phyloP scores from a whole-genome alignment of 2,888 invertebrate species.

The Salticus scenicus region DNA sequence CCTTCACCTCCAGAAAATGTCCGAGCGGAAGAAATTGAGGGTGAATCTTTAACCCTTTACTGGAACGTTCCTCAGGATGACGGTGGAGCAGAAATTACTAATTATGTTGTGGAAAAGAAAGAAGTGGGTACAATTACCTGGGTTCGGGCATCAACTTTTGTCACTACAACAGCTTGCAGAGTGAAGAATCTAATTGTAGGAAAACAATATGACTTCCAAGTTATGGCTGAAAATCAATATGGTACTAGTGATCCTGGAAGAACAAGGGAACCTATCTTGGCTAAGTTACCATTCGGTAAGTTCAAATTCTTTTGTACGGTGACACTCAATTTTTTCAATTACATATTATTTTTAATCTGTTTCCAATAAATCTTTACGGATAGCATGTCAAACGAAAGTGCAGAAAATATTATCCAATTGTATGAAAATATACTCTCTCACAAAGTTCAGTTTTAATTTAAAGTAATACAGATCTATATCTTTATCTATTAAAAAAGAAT shows the following conservation, averaged over 20 bases:
- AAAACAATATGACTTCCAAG: constrained; percentile 96
- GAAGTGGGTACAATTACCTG: constrained; percentile 88
- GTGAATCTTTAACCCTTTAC: constrained; percentile 94
- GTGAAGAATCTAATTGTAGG: constrained; percentile 94
- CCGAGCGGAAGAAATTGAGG: constrained; percentile 94
- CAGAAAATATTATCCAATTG: too few relatives aligned
- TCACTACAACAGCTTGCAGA: constrained; percentile 90
- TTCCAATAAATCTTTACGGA: too few relatives aligned
- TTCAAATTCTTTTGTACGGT: constrained; percentile 27
- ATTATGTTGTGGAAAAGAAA: constrained; percentile 96
- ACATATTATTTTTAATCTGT: too few relatives aligned
- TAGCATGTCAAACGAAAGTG: too few relatives aligned
- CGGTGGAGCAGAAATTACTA: constrained; percentile 94
- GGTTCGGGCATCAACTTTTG: constrained; percentile 92
- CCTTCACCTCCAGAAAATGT: constrained; percentile 93
- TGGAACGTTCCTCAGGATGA: constrained; percentile 98
- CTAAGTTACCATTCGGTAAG: constrained; percentile 93
- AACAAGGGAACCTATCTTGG: constrained; percentile 92
- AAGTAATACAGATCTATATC: too few relatives aligned
- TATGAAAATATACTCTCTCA: too few relatives aligned
- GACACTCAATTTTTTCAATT: not conserved
- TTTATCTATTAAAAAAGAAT: too few relatives aligned
- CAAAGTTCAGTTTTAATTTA: too few relatives aligned
- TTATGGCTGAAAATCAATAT: constrained; percentile 98
- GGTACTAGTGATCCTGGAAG: constrained; percentile 94